Conservation (phyloP, 53 echinoderm and acorn worm species). For the Echinarachnius parma region DNA sequence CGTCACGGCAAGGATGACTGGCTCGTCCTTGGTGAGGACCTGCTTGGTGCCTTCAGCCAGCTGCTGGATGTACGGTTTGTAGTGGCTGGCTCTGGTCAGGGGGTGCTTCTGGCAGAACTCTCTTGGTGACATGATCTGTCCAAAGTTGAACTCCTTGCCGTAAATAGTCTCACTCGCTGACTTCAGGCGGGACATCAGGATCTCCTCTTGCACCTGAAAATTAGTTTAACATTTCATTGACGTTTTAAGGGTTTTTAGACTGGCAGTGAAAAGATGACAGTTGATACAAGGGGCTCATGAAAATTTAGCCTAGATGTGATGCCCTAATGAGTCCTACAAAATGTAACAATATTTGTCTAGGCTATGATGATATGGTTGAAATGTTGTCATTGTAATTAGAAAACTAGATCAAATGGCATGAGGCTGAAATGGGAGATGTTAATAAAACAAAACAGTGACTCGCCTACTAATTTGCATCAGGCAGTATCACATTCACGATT, state of each 20-base stretch:
- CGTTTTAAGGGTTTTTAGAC: too few species aligned
- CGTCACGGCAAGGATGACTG: constrained; percentile 75
- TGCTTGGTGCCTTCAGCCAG: constrained; percentile 68
- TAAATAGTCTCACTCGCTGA: constrained; percentile 64
- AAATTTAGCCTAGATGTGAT: too few species aligned
- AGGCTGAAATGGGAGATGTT: too few species aligned
- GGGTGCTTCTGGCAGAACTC: constrained; percentile 64
- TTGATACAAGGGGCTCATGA: too few species aligned
- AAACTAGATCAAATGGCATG: neutral
- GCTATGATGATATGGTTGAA: too few species aligned
- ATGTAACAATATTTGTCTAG: too few species aligned
- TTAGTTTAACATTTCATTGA: too few species aligned
- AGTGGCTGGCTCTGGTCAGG: constrained; percentile 67
- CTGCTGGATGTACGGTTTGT: constrained; percentile 71
- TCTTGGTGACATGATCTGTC: constrained; percentile 45
- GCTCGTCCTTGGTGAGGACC: constrained; percentile 68
- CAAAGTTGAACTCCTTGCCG: constrained; percentile 61
- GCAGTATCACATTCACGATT: too few species aligned
- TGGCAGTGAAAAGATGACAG: too few species aligned
- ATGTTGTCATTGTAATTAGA: neutral
- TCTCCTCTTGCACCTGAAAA: constrained; percentile 64
- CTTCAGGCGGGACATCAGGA: constrained; percentile 59
- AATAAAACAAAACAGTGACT: too few species aligned
- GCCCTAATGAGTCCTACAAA: too few species aligned
- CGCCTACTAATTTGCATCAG: too few species aligned